phyloP scores from a whole-genome alignment of 2,888 invertebrate species.

The Plutella xylostella region DNA sequence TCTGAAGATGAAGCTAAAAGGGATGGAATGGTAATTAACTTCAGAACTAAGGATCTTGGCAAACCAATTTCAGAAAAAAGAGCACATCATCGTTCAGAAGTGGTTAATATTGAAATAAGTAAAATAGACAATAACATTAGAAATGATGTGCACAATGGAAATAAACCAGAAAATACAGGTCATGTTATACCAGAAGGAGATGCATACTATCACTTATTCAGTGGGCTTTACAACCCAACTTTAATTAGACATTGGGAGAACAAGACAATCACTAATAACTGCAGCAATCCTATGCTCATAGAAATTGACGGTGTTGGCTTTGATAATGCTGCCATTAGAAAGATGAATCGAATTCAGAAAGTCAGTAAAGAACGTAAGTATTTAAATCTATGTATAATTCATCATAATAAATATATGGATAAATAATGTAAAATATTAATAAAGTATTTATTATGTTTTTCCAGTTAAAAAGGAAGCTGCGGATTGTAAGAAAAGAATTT shows the following conservation, averaged over 20 bases:
- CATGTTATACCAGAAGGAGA: constrained; percentile 33
- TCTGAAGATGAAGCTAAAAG: constrained; percentile 38
- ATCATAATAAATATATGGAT: no score
- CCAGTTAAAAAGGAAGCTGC: constrained; percentile 34
- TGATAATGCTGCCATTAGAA: constrained; percentile 24
- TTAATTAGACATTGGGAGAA: constrained; percentile 28
- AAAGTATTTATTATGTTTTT: constrained; percentile 18
- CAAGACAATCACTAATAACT: constrained; percentile 25
- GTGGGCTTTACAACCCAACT: constrained; percentile 20
- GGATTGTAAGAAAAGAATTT: constrained; percentile 27
- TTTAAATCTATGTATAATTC: neutral
- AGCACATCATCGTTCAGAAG: neutral
- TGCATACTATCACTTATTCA: constrained; percentile 33
- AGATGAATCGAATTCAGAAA: constrained; percentile 13
- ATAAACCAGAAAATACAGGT: constrained; percentile 9
- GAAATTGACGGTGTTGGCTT: constrained; percentile 30
- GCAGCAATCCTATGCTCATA: constrained; percentile 23
- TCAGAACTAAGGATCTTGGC: neutral
- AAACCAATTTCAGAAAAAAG: neutral
- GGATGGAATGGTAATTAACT: constrained; percentile 23
- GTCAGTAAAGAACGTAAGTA: constrained; percentile 34
- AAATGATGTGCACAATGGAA: neutral
- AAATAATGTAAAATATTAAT: no score
- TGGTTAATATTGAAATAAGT: neutral
- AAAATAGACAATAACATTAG: neutral